These are phyloP conservation scores for Lutraria rhynchaena DNA, from an alignment of 1,140 invertebrate species.

Conservation along the genomic window DNA sequence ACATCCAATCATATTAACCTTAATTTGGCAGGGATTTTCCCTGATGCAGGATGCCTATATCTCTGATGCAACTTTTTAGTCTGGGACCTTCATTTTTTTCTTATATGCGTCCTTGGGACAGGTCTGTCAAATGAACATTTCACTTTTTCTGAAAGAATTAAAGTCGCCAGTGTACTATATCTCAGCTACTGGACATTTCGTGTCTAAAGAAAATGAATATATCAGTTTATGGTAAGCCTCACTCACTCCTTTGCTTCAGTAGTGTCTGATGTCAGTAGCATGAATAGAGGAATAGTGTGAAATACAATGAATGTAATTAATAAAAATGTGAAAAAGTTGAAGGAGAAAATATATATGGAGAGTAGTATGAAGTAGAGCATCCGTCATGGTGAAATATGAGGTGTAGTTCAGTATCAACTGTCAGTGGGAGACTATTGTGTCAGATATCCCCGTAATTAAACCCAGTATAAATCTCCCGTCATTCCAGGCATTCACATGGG, in stretches of 20 bases:
- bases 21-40: too few species aligned
- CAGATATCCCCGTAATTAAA: constrained; percentile 38
- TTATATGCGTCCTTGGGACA: too few species aligned
- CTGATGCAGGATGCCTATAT: too few species aligned
- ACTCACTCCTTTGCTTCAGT: not conserved
- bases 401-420: constrained; percentile 15
- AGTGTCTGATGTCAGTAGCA: not conserved
- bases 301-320: constrained; percentile 33
- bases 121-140: too few species aligned
- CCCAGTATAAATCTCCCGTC: constrained; percentile 41
- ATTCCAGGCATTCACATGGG: constrained; percentile 28
- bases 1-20: too few species aligned
- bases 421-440: constrained; percentile 35
- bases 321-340: constrained; percentile 22
- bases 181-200: not conserved
- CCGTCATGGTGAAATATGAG: constrained; percentile 43
- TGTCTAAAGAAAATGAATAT: constrained; percentile 15
- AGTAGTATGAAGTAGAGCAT: constrained; percentile 1
- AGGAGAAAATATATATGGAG: constrained; percentile 7
- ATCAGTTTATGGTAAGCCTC: constrained; percentile 2
- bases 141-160: too few species aligned
- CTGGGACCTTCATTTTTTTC: too few species aligned
- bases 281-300: not conserved
- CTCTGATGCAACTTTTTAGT: too few species aligned
- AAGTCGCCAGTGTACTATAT: too few species aligned